Evolutionary conservation across 2,113 vertebrate species (phyloP).

Genomic region (Calonectris borealis): DNA sequence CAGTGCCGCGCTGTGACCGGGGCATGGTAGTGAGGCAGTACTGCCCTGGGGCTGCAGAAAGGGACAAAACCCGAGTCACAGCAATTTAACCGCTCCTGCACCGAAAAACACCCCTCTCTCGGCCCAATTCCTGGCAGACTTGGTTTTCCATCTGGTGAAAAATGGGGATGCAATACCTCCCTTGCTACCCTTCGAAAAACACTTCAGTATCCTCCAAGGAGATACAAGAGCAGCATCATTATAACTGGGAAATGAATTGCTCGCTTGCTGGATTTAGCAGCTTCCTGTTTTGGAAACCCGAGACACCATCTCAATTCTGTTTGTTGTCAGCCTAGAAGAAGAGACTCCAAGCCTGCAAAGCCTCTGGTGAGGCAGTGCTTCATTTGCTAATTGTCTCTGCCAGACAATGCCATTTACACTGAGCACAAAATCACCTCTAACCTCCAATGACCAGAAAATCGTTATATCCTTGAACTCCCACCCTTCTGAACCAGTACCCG

Average conservation of each 20-base stretch:
- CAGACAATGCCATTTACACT: constrained; percentile 44
- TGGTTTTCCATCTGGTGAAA: neutral
- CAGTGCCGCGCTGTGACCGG: fast-evolving
- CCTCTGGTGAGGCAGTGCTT: constrained; percentile 5
- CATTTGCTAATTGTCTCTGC: constrained; percentile 60
- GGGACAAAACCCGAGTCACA: neutral
- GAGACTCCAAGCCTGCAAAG: constrained; percentile 11
- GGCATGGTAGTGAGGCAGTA: neutral
- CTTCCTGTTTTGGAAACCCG: constrained; percentile 53
- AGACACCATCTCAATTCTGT: constrained; percentile 49
- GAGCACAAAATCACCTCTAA: constrained; percentile 25
- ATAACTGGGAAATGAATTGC: constrained; percentile 30
- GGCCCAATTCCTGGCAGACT: neutral
- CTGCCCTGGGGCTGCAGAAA: neutral
- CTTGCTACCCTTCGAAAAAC: neutral
- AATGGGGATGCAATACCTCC: neutral
- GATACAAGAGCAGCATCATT: neutral
- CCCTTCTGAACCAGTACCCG: neutral
- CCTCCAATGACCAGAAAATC: constrained; percentile 34
- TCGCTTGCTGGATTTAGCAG: constrained; percentile 44
- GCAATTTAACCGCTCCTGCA: neutral
- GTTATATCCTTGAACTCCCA: neutral
- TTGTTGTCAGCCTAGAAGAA: constrained; percentile 56
- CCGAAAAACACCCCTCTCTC: neutral
- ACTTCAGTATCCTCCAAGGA: neutral